Evolutionary conservation across 53 echinoderm and acorn worm genomes (phyloP).

Genomic region (Astropecten irregularis): DNA sequence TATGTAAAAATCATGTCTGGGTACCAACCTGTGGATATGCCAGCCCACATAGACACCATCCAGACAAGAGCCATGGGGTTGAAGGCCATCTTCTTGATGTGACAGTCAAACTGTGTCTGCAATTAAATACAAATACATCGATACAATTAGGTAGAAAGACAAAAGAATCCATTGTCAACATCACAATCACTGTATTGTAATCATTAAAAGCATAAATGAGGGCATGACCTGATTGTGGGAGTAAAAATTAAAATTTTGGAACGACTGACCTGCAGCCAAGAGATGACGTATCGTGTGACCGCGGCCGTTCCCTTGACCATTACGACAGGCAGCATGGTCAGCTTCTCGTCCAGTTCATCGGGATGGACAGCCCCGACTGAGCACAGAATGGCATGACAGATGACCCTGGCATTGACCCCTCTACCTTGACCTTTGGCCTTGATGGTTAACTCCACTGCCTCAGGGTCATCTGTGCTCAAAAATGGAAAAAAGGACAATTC

Average conservation of each 20-base stretch:
- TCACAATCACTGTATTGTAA: no score
- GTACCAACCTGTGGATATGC: conserved; percentile 68
- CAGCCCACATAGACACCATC: conserved; percentile 98
- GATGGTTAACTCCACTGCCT: conserved; percentile 77
- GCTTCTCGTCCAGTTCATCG: neutral
- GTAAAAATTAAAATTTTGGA: no score
- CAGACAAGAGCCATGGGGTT: conserved; percentile 82
- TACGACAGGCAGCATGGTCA: conserved; percentile 68
- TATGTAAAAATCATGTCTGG: no score
- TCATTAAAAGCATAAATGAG: no score
- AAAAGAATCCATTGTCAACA: no score
- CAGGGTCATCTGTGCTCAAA: conserved; percentile 45
- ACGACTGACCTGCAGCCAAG: conserved; percentile 79
- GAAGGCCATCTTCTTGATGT: conserved; percentile 78
- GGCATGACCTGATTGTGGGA: no score
- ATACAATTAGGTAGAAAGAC: neutral
- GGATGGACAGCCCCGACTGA: conserved; percentile 53
- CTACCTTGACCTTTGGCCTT: conserved; percentile 63
- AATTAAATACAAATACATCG: neutral
- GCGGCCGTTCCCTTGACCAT: conserved; percentile 78
- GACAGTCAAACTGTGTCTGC: conserved; percentile 91
- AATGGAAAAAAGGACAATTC: neutral
- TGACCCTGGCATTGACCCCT: conserved; percentile 35
- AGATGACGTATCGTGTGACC: conserved; percentile 63
- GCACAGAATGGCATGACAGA: conserved; percentile 73